phyloP scores from a whole-genome alignment of 2,797 vertebrate species.

The Scolopax bukidnonensis region DNA sequence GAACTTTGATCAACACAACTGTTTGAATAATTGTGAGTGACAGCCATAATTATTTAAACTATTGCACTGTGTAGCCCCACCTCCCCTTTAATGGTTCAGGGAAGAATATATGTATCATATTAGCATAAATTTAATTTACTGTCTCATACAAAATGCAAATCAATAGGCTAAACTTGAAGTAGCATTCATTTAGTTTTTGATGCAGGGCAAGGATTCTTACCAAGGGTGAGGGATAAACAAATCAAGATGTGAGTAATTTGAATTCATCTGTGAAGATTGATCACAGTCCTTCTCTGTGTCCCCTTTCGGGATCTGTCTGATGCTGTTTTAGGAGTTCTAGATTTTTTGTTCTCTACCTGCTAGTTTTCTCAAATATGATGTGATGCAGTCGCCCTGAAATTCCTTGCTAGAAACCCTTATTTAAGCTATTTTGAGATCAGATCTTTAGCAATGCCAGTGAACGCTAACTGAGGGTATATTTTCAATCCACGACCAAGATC shows the following conservation, averaged over 20 bases:
- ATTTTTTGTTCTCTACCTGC: not conserved
- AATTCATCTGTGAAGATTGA: not conserved
- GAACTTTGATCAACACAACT: not conserved
- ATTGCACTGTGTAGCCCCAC: not conserved
- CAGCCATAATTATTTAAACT: conserved; percentile 33
- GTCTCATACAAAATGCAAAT: conserved; percentile 58
- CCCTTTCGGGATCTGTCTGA: not conserved
- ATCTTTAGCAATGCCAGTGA: not conserved
- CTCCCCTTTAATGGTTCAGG: conserved; percentile 21
- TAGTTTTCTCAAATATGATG: not conserved
- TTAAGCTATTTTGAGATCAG: not conserved
- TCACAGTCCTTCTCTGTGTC: not conserved
- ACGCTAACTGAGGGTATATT: not conserved
- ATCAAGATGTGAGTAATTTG: not conserved
- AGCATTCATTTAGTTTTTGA: conserved; percentile 37
- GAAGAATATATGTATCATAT: conserved; percentile 29
- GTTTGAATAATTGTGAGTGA: conserved; percentile 15
- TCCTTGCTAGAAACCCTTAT: not conserved
- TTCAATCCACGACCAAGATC: not conserved
- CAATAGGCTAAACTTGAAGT: conserved; percentile 22
- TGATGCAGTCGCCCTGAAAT: not conserved
- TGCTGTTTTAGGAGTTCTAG: not conserved
- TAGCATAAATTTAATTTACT: conserved; percentile 48
- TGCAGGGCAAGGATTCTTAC: not conserved
- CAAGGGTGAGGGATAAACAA: conserved; percentile 8